Evolutionary conservation across 2,797 vertebrate species (phyloP), one percentile per base, ranked within the genome.

Genomic region (Anguilla anguilla): DNA sequence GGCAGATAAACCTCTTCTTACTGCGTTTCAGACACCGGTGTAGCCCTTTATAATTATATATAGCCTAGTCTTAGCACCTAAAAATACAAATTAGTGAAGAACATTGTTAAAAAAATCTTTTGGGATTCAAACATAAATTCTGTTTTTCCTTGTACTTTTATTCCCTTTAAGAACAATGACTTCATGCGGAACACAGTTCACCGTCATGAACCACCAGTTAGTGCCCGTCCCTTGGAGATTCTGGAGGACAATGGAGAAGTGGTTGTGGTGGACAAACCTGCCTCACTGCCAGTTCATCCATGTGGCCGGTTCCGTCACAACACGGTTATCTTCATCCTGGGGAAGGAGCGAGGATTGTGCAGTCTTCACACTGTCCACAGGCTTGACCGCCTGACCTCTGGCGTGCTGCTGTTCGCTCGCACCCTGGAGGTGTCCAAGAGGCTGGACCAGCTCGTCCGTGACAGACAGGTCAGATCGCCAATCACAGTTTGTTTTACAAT

Each of bases 231-330:
- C 0, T 86, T 99, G 89, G 92, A 96, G 86, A 92, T 99, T 67
- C 92, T 99, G 88, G 97, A 94, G 4, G 96, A 99, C 86, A 94
- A 98, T 0, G 95, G 98, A 0, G 96, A 99, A 39, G 94, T 99
- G 88, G 97, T 99, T 0, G 98, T 99, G 39, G 97, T 99, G 11
- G 96, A 99, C 93, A 99, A 99, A 86, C 98, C 99, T 0, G 96
- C 98, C 10, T 99, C 99, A 0, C 95, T 99, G 86, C 99, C 99
- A 0, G 99, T 99, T 0, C 99, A 99, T 67, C 99, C 99, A 0
- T 99, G 99, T 0, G 99, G 99, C 28, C 96, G 99, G n/a, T 99
- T 98, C 92, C 96, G 98, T 17, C 98, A 99, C 95, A 99, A 99
- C 95, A 98, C 98, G 0, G 97, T 99, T 87, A 99, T 99, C 91